A percentile compares a stretch with the other conserved stretches of the same genome.
These are phyloP conservation scores for Spea multiplicata DNA, from an alignment of 2,113 vertebrate genomes.

Conservation along the genomic window DNA sequence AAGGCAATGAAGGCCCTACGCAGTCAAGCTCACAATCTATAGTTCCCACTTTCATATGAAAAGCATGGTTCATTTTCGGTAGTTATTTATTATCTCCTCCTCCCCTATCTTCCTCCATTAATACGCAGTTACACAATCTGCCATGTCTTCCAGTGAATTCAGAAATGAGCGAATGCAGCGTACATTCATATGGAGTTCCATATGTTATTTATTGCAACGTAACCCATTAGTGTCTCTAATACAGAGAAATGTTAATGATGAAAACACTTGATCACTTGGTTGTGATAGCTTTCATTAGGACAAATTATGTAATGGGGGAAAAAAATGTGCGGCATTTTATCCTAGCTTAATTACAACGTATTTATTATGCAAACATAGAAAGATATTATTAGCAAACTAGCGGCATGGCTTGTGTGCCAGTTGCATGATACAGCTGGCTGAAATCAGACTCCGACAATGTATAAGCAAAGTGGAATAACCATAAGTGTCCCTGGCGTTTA, in stretches of 20 bases:
- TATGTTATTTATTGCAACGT: not conserved
- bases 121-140: not conserved
- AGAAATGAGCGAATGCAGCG: not conserved
- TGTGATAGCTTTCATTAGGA: slow-evolving; percentile 3
- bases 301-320: not conserved
- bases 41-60: no score
- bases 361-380: not conserved
- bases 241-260: not conserved
- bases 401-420: not conserved
- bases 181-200: slow-evolving; percentile 3
- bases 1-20: no score
- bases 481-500: no score
- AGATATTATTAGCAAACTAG: not conserved
- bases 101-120: not conserved
- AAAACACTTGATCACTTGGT: slow-evolving; percentile 3
- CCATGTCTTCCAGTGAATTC: not conserved
- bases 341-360: not conserved
- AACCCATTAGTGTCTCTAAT: not conserved
- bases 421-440: not conserved
- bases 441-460: no score
- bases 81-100: not conserved
- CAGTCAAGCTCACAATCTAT: no score
- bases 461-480: no score
- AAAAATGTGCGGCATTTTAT: not conserved
- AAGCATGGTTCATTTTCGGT: no score